A percentile compares a stretch with the other conserved stretches of the same genome.
Conservation (phyloP, 2,113 vertebrate genomes). For the Clarias magur region DNA sequence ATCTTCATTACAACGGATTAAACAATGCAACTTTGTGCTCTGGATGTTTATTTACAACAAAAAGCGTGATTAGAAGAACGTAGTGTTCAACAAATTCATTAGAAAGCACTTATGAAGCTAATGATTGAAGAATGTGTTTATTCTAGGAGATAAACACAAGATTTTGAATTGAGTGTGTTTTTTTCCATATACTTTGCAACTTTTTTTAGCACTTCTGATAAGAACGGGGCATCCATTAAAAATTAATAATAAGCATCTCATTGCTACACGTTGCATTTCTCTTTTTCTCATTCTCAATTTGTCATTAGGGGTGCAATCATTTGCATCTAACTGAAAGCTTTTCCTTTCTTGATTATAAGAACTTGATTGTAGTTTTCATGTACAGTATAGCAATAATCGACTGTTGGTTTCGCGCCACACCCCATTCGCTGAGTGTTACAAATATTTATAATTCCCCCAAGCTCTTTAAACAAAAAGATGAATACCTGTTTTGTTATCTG, state of each 20-base stretch:
- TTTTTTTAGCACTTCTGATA: background rate
- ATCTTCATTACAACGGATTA: background rate
- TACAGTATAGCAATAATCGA: background rate
- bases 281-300: background rate
- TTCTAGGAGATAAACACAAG: background rate
- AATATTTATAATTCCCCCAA: background rate
- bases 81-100: background rate
- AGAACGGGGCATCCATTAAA: background rate
- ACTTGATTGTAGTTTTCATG: background rate
- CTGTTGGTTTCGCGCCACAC: background rate
- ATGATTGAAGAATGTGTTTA: background rate
- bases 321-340: constrained; percentile 3
- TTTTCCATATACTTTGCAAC: background rate
- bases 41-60: background rate
- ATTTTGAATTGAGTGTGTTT: background rate
- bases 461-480: background rate
- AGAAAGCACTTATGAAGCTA: background rate
- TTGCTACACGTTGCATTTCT: background rate
- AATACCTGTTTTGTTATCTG: constrained; percentile 2
- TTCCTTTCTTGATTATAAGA: background rate
- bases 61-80: background rate
- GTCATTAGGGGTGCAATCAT: background rate
- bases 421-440: background rate
- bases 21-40: background rate
- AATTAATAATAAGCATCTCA: background rate